Evolutionary conservation across 2,888 invertebrate genomes (phyloP), one percentile per base, ranked within the genome.

Genomic region (Endomychus coccineus): DNA sequence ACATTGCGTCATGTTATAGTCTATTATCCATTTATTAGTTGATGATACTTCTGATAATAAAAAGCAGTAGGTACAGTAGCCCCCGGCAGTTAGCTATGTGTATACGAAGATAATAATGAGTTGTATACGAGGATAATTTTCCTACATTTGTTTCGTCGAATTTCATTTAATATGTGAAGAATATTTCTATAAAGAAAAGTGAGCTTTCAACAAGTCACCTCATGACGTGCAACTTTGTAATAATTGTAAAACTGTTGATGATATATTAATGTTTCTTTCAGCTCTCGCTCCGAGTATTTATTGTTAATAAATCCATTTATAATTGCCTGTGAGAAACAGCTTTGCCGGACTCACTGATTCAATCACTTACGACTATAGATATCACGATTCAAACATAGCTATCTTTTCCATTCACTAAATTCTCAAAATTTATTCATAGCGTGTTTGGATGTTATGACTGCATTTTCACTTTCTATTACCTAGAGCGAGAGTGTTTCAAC

Each of bases 281-380:
- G 45, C 46, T 51, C 51, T 49, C 50, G 45, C 49, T 46, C 46
- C 43, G 48, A 50, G 51, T 52, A 46, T 45, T 48, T 53, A 49
- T 50, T 53, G 54, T 53, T 52, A 53, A 53, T 51, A 53, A 52
- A 53, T 55, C 51, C 50, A 51, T 52, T 51, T 51, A 52, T 55
- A 55, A 53, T 53, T 52, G 49, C 51, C 49, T 48, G 51, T 52
- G 54, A 51, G 51, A 51, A 48, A 46, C 35, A 44, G 46, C 39
- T 30, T 28, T 36, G 28, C 23, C 35, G 37, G 42, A 41, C 39
- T 48, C 42, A 48, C 46, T 45, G 44, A 45, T 43, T 45, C 43
- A 45, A 45, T 47, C 37, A 39, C 25, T 31, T 29, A 23, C 24
- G 29, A 35, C 29, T 31, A 34, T 41, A 37, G 40, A 42, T 45